These are phyloP conservation scores for Channallabes apus DNA, from an alignment of 2,797 vertebrate species.

Conservation along the genomic window DNA sequence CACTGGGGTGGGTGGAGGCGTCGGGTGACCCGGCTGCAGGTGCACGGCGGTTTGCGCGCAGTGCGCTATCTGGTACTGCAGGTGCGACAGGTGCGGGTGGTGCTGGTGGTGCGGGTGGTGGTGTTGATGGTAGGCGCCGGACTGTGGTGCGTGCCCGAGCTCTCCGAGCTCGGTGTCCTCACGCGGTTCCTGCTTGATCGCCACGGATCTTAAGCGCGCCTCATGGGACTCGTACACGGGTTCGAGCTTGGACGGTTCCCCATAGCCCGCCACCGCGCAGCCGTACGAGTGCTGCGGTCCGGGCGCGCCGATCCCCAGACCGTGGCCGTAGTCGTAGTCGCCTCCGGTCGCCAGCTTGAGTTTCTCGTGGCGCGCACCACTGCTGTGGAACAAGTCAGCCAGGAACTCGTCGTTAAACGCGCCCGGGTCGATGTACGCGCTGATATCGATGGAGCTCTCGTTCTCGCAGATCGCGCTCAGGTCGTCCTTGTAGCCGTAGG, in stretches of 20 bases:
- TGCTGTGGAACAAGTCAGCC: slow-evolving; percentile 94
- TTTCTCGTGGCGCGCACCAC: slow-evolving; percentile 81
- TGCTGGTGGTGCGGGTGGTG: slow-evolving; percentile 62
- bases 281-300: slow-evolving; percentile 72
- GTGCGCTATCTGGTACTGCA: slow-evolving; percentile 94
- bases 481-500: slow-evolving; percentile 82
- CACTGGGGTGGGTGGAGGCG: slow-evolving; percentile 92
- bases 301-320: slow-evolving; percentile 49
- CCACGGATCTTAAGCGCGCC: slow-evolving; percentile 81
- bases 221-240: slow-evolving; percentile 81
- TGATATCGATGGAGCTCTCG: slow-evolving; percentile 98
- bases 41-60: slow-evolving; percentile 96
- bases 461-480: slow-evolving; percentile 91
- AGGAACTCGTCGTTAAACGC: slow-evolving; percentile 99
- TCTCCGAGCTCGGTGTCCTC: slow-evolving; percentile 87
- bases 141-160: slow-evolving; percentile 74
- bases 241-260: slow-evolving; percentile 85
- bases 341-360: slow-evolving; percentile 74
- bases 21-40: slow-evolving; percentile 93
- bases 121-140: slow-evolving; percentile 71
- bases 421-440: slow-evolving; percentile 94
- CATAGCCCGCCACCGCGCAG: slow-evolving; percentile 73
- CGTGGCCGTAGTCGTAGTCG: slow-evolving; percentile 78
- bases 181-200: slow-evolving; percentile 91
- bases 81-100: slow-evolving; percentile 82